Evolutionary conservation across 2,888 invertebrate species (phyloP).

Genomic region (Eupithecia pulchellata): DNA sequence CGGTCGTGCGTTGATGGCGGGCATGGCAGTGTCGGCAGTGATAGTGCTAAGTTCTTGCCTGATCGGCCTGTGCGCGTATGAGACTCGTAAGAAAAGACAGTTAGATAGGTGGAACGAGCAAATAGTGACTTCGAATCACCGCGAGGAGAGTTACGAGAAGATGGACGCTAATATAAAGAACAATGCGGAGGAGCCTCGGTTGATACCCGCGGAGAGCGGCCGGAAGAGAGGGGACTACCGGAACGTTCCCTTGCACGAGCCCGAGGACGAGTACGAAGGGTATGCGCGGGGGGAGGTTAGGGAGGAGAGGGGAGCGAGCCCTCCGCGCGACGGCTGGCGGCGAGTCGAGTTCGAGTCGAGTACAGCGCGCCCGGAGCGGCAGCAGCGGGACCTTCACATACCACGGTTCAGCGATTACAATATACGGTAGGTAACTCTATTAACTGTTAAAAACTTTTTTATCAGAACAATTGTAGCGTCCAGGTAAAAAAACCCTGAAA

Average conservation of each 20-base stretch:
- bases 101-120: slow-evolving; percentile 82
- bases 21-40: slow-evolving; percentile 88
- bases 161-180: slow-evolving; percentile 89
- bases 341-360: slow-evolving; percentile 65
- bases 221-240: slow-evolving; percentile 89
- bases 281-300: slow-evolving; percentile 67
- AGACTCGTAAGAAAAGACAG: slow-evolving; percentile 86
- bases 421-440: slow-evolving; percentile 85
- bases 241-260: slow-evolving; percentile 89
- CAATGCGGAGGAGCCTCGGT: slow-evolving; percentile 68
- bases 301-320: slow-evolving; percentile 61
- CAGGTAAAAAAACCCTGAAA: no score
- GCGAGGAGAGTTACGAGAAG: slow-evolving; percentile 90
- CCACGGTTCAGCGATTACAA: slow-evolving; percentile 86
- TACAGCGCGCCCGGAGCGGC: slow-evolving; percentile 71
- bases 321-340: slow-evolving; percentile 68
- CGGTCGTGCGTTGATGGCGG: slow-evolving; percentile 87
- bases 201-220: slow-evolving; percentile 65
- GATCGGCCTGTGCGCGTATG: slow-evolving; percentile 88
- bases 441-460: neutral
- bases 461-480: no score
- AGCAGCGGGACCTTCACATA: slow-evolving; percentile 88
- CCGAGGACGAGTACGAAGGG: slow-evolving; percentile 86
- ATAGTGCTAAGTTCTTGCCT: slow-evolving; percentile 88
- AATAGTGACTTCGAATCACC: slow-evolving; percentile 77